Percentiles rank a stretch among this genome's conserved stretches.
Evolutionary conservation across 2,888 invertebrate species (phyloP).

Genomic region (Temnothorax rugatulus): DNA sequence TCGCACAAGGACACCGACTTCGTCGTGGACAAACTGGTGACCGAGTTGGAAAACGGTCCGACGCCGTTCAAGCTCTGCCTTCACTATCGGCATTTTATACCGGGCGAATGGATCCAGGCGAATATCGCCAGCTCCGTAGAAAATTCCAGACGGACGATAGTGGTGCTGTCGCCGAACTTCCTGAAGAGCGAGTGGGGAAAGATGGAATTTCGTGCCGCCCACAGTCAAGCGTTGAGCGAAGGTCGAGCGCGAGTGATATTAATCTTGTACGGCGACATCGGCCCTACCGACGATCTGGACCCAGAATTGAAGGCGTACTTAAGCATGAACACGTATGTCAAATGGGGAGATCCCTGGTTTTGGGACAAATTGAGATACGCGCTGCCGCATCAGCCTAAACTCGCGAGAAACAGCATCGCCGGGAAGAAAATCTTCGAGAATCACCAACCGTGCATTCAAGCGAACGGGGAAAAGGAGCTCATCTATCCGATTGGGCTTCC

Average conservation of each 20-base stretch:
- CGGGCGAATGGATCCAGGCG: conserved; percentile 91
- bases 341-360: conserved; percentile 94
- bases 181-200: conserved; percentile 92
- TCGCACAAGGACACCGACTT: conserved; percentile 92
- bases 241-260: conserved; percentile 91
- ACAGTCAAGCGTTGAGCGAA: conserved; percentile 90
- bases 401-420: conserved; percentile 58
- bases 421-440: conserved; percentile 74
- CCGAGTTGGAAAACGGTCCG: conserved; percentile 89
- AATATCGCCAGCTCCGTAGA: conserved; percentile 91
- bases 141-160: conserved; percentile 90
- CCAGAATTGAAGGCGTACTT: conserved; percentile 91
- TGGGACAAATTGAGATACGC: conserved; percentile 93
- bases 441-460: conserved; percentile 72
- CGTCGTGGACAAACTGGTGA: conserved; percentile 89
- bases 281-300: conserved; percentile 89
- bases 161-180: conserved; percentile 91
- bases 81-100: conserved; percentile 91
- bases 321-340: conserved; percentile 92
- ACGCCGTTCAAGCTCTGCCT: conserved; percentile 90
- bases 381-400: conserved; percentile 88
- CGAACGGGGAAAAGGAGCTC: conserved; percentile 78
- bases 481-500: conserved; percentile 71
- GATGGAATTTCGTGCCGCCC: conserved; percentile 92
- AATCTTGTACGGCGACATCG: conserved; percentile 90